A percentile compares a stretch with the other conserved stretches of the same genome.
Conservation (phyloP, 2,888 invertebrate species). For the Cecidostiba fungosa region DNA sequence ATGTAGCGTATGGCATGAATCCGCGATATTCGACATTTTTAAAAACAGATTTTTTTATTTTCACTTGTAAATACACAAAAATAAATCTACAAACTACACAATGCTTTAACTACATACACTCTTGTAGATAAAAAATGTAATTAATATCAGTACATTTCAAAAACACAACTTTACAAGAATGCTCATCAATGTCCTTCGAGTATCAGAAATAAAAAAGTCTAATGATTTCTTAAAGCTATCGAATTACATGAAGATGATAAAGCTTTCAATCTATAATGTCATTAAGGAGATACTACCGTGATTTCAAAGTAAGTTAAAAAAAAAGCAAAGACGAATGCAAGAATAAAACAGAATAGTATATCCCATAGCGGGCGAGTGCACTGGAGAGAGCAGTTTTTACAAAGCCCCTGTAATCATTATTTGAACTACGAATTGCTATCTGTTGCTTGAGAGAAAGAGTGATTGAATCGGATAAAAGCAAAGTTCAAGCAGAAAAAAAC, state of each 20-base stretch:
- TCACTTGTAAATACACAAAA: slow-evolving; percentile 46
- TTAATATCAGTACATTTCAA: not conserved
- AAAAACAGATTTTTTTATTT: slow-evolving; percentile 47
- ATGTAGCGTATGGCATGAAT: not conserved
- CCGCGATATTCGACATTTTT: slow-evolving; percentile 19
- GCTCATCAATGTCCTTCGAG: slow-evolving; percentile 29
- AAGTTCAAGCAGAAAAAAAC: not conserved
- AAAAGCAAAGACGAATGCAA: not conserved
- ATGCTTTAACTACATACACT: not conserved
- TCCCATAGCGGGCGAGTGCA: not conserved
- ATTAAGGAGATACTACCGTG: not conserved
- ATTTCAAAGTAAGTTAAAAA: not conserved
- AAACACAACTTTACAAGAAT: slow-evolving; percentile 26
- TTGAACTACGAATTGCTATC: not conserved
- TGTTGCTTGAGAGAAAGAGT: not conserved
- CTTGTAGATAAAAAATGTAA: slow-evolving; percentile 5
- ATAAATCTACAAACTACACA: slow-evolving; percentile 36
- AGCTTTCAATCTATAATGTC: not conserved
- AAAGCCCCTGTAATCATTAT: not conserved
- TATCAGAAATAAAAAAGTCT: slow-evolving; percentile 26
- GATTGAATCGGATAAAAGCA: not conserved
- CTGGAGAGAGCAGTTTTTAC: not conserved
- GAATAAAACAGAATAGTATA: not conserved
- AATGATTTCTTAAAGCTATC: not conserved
- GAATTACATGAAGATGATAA: not conserved